phyloP scores from a whole-genome alignment of 2,113 vertebrate genomes.

The Colius striatus region DNA sequence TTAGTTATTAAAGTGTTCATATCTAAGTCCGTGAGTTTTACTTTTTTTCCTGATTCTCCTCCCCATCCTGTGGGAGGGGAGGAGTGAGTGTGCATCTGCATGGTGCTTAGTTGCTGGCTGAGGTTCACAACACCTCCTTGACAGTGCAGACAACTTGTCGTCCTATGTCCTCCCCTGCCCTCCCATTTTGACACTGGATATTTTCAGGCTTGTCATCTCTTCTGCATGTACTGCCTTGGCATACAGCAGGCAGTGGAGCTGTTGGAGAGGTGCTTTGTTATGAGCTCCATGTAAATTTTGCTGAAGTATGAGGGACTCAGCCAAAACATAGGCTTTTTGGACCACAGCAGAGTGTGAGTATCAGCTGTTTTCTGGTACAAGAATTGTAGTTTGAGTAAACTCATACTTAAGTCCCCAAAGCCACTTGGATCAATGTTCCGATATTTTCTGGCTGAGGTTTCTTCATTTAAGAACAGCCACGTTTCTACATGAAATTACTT shows the following conservation, averaged over 20 bases:
- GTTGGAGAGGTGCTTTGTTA: neutral
- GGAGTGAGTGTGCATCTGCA: too few species aligned
- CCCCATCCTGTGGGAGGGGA: too few species aligned
- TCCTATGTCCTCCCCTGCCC: neutral
- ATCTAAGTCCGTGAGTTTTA: too few species aligned
- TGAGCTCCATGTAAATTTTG: neutral
- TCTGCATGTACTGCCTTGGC: neutral
- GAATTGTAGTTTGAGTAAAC: neutral
- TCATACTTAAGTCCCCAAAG: neutral
- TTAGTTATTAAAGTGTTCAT: too few species aligned
- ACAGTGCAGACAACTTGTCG: accelerated
- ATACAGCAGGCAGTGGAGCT: neutral
- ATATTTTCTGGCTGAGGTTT: neutral
- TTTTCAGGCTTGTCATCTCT: neutral
- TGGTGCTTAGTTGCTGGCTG: too few species aligned
- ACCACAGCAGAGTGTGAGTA: neutral
- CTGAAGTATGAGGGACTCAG: neutral
- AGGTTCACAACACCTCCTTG: neutral
- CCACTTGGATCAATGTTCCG: neutral
- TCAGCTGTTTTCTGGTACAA: neutral
- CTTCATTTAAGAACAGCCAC: neutral
- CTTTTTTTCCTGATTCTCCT: too few species aligned
- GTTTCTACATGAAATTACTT: neutral
- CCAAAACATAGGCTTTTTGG: neutral
- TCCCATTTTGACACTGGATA: neutral